These are phyloP conservation scores for Tetheella fluctuosa DNA, from an alignment of 2,888 invertebrate genomes.

Conservation along the genomic window DNA sequence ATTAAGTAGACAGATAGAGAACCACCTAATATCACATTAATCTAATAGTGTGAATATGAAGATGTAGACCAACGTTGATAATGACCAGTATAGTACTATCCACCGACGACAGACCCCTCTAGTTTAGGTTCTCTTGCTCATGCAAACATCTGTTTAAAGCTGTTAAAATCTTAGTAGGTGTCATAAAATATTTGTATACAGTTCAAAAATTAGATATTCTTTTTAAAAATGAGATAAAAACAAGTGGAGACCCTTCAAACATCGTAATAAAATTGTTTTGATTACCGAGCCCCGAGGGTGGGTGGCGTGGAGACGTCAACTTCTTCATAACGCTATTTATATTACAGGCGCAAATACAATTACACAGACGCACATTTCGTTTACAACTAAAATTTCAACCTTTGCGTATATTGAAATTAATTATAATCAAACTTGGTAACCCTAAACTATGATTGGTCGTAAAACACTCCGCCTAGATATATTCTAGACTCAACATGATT, in stretches of 20 bases:
- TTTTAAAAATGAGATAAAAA: slow-evolving; percentile 27
- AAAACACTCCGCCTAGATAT: background rate
- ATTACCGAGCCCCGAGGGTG: slow-evolving; percentile 23
- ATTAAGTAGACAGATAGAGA: too few relatives aligned
- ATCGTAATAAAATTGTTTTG: slow-evolving; percentile 42
- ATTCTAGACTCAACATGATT: background rate
- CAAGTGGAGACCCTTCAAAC: slow-evolving; percentile 33
- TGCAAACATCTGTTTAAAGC: background rate
- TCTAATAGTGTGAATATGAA: too few relatives aligned
- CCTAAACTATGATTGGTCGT: background rate
- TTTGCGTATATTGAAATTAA: background rate
- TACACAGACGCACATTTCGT: slow-evolving; percentile 3
- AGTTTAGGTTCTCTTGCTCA: background rate
- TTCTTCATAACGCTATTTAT: slow-evolving; percentile 3
- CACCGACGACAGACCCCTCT: too few relatives aligned
- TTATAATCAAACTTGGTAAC: background rate
- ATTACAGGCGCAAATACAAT: background rate
- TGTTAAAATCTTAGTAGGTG: background rate
- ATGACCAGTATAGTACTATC: too few relatives aligned
- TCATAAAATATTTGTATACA: background rate
- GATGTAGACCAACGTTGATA: too few relatives aligned
- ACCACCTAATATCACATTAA: too few relatives aligned
- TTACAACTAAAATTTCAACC: slow-evolving; percentile 2
- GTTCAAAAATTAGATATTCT: slow-evolving; percentile 23
- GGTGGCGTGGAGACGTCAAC: slow-evolving; percentile 8